These are phyloP conservation scores for Panthera leo DNA, from an alignment of 2,113 vertebrate species.

Conservation along the genomic window DNA sequence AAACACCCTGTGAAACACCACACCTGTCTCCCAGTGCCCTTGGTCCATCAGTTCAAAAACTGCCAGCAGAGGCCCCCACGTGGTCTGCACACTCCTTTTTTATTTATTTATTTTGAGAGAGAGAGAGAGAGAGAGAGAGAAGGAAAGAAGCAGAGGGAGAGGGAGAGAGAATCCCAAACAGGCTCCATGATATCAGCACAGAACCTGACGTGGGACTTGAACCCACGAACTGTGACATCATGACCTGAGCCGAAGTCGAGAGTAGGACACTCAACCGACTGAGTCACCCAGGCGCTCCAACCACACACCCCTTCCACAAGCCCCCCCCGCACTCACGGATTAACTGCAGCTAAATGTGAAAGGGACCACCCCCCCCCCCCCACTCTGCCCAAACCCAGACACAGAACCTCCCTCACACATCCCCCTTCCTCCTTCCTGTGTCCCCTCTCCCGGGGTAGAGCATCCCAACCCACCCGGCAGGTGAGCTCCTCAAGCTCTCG, in stretches of 20 bases:
- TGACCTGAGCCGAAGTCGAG: too few relatives aligned
- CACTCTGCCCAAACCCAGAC: not conserved
- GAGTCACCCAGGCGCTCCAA: too few relatives aligned
- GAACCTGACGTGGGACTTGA: too few relatives aligned
- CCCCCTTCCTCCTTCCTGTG: too few relatives aligned
- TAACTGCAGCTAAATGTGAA: fast-evolving
- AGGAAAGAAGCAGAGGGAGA: too few relatives aligned
- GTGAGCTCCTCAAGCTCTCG: not conserved
- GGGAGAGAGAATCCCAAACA: too few relatives aligned
- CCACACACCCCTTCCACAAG: not conserved
- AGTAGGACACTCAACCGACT: too few relatives aligned
- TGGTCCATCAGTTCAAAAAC: fast-evolving
- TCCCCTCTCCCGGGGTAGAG: not conserved
- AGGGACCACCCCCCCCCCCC: not conserved
- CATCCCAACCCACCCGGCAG: fast-evolving
- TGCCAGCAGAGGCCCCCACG: fast-evolving
- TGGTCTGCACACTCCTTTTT: not conserved
- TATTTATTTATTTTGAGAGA: too few relatives aligned
- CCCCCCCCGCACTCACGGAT: fast-evolving
- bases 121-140: too few relatives aligned
- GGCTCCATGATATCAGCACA: too few relatives aligned
- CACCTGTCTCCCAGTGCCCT: fast-evolving
- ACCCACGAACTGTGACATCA: too few relatives aligned
- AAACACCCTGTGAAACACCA: fast-evolving
- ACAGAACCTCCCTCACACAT: fast-evolving